These are phyloP conservation scores for Pachliopta kotzebuea DNA, from an alignment of 2,888 invertebrate genomes.

Conservation along the genomic window DNA sequence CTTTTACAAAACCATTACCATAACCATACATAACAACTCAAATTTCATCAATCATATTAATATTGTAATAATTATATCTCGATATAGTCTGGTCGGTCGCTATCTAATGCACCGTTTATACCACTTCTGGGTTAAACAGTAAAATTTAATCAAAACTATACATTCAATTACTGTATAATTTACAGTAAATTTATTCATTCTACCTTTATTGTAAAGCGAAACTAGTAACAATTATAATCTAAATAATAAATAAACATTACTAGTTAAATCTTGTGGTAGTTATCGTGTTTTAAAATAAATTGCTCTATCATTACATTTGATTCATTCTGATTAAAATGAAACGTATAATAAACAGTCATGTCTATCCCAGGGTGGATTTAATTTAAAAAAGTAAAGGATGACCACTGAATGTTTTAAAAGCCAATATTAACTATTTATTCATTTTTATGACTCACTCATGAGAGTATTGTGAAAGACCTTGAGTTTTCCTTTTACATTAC, in stretches of 20 bases:
- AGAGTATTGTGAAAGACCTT: no score
- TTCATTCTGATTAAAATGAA: background rate
- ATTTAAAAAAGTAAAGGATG: background rate
- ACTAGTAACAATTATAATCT: conserved; percentile 17
- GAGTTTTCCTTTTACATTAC: no score
- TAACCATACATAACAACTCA: no score
- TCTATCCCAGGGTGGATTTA: background rate
- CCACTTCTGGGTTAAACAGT: conserved; percentile 12
- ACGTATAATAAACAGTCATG: background rate
- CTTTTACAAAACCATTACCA: no score
- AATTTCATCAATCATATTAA: conserved; percentile 23
- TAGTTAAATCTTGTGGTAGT: background rate
- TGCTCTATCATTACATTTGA: conserved; percentile 8
- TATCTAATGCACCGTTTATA: conserved; percentile 11
- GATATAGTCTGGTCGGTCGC: conserved; percentile 21
- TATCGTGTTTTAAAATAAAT: conserved; percentile 19
- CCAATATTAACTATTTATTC: background rate
- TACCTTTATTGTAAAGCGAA: conserved; percentile 16
- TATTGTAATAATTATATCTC: conserved; percentile 19
- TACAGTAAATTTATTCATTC: conserved; percentile 23
- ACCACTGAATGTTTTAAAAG: background rate
- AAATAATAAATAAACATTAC: conserved; percentile 8
- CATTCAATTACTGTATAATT: conserved; percentile 18
- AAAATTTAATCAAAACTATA: conserved; percentile 13
- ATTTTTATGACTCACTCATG: background rate